Base-by-base conservation (phyloP, 2,797 vertebrate genomes). In the Amphiprion clarkii region DNA sequence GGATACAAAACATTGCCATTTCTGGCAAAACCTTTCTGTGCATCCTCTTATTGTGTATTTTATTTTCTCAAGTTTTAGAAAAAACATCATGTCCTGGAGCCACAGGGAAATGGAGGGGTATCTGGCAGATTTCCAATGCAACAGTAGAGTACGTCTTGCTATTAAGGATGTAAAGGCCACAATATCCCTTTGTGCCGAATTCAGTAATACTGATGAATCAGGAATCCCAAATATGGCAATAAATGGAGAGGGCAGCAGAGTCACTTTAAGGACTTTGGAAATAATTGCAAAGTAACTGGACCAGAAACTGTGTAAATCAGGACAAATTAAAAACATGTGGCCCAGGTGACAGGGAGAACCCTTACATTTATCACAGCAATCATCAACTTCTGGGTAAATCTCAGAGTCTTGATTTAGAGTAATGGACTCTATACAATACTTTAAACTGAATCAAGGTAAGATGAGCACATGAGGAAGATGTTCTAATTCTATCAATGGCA, bases 391-490 rank as follows among this genome's bases (percentile, higher is more conserved):
- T 23, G 23, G 23, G 23, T 23, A 23, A 23, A 23, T 23, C 23
- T 23, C 23, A 23, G 23, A 23, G 23, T 23, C 2, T 23, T 23
- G 23, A 23, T 23, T 23, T 23, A 23, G 23, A 23, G 23, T 1
- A 23, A 23, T 23, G 23, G 23, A 23, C 23, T 23, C 1, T 23
- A 23, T 23, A 23, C 23, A 23, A 1, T 1, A 77, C 74, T 19
- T 71, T 21, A n/a, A 49, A 49, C n/a, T 49, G 19, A 52, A 70
- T 77, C 14, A 60, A 52, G 17, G 40, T 31, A 21, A 66, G 54
- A 67, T 21, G 40, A 29, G 55, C 75, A 65, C 33, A 70, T 25
- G 53, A 0, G 19, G 19, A 19, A 8, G 19, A 9, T 3, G 19
- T n/a, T 10, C 19, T 5, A n/a, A 49, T 49, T 19, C 46, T 49